These are phyloP conservation scores for Danio jaintianensis DNA, from an alignment of 2,797 vertebrate species.

Conservation along the genomic window DNA sequence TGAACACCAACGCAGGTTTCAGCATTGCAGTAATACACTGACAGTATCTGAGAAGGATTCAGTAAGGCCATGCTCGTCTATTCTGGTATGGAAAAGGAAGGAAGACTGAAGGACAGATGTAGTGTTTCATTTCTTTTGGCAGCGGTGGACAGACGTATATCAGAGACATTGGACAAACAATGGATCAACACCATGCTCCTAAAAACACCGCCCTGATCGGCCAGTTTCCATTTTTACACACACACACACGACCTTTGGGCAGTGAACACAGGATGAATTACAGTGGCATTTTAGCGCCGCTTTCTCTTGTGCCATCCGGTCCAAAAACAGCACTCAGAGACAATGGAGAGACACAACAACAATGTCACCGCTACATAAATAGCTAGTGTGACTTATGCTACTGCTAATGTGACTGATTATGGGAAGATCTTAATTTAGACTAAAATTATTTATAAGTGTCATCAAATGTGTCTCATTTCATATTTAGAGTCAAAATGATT, in stretches of 20 bases:
- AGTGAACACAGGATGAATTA: constrained; percentile 63
- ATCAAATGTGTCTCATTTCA: not conserved
- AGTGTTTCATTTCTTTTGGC: constrained; percentile 34
- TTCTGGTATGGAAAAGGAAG: constrained; percentile 63
- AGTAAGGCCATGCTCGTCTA: constrained; percentile 38
- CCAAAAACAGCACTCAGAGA: constrained; percentile 63
- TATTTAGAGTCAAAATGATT: not conserved
- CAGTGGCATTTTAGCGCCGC: constrained; percentile 27
- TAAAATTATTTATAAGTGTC: not conserved
- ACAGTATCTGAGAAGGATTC: not conserved
- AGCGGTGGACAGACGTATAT: constrained; percentile 47
- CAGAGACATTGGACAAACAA: constrained; percentile 61
- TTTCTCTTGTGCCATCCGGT: constrained; percentile 66
- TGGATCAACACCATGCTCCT: constrained; percentile 48
- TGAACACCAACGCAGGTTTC: too few relatives aligned
- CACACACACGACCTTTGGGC: constrained; percentile 65
- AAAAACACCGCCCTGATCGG: constrained; percentile 21
- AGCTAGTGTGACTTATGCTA: constrained; percentile 63
- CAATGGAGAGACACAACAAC: constrained; percentile 73
- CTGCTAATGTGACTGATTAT: constrained; percentile 64
- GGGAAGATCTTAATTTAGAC: constrained; percentile 64
- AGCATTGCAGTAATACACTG: too few relatives aligned
- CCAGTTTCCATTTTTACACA: constrained; percentile 67
- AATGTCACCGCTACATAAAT: constrained; percentile 75
- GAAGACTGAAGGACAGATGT: constrained; percentile 52